Percentiles rank a stretch among this genome's conserved stretches.
These are phyloP conservation scores for Bathynomus jamesi DNA, from an alignment of 1,140 invertebrate species.

Conservation along the genomic window DNA sequence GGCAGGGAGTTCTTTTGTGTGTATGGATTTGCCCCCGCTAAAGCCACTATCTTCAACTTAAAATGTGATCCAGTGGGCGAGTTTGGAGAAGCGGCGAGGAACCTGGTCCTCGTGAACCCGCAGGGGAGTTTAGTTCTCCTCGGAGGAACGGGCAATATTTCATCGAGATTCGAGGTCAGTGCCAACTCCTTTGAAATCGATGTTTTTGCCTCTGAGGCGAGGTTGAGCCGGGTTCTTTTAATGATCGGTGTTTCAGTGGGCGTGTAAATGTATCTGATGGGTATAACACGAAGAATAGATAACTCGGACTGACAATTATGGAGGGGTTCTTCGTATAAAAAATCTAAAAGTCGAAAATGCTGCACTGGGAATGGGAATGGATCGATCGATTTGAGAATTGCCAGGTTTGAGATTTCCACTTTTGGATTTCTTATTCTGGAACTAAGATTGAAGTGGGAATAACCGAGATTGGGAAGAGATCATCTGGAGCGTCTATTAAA, in stretches of 20 bases:
- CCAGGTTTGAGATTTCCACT: too few species aligned
- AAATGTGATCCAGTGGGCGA: conserved; percentile 24
- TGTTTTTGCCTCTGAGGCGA: not conserved
- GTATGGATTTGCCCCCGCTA: conserved; percentile 25
- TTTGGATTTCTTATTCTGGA: too few species aligned
- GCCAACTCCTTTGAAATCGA: not conserved
- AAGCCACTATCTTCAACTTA: conserved; percentile 26
- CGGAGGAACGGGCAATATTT: conserved; percentile 33
- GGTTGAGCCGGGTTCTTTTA: not conserved
- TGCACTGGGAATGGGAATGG: not conserved
- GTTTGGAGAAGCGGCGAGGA: conserved; percentile 28
- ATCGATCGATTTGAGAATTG: too few species aligned
- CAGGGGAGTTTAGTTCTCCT: conserved; percentile 27
- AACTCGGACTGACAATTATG: not conserved
- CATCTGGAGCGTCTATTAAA: not conserved
- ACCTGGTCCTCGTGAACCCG: conserved; percentile 30
- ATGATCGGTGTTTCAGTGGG: not conserved
- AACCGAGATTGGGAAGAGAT: too few species aligned
- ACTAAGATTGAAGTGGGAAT: too few species aligned
- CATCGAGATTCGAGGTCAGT: conserved; percentile 27
- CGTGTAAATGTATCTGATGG: not conserved
- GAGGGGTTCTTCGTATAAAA: not conserved
- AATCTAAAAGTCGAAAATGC: not conserved
- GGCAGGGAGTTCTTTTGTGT: conserved; percentile 27
- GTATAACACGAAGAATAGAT: not conserved